These are phyloP conservation scores for Pogonus chalceus DNA, from an alignment of 1,140 invertebrate genomes.

Conservation along the genomic window DNA sequence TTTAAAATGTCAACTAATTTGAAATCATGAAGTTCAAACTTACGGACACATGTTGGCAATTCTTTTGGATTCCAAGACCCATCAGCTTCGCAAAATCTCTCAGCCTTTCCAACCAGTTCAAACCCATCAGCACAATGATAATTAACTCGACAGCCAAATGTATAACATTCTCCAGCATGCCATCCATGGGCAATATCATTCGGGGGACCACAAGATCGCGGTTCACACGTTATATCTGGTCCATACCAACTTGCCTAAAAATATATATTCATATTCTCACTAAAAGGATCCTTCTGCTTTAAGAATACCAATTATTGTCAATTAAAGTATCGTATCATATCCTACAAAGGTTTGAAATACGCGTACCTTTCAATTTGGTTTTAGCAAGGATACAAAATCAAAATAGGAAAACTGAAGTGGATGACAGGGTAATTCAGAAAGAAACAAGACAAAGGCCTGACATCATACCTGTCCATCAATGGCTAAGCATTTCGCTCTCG, in stretches of 20 bases:
- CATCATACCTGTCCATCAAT: constrained; percentile 67
- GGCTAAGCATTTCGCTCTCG: constrained; percentile 80
- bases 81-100: constrained; percentile 76
- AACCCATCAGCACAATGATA: constrained; percentile 90
- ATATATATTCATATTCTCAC: no score
- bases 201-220: constrained; percentile 75
- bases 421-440: no score
- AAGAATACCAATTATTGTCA: constrained; percentile 34
- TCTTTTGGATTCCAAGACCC: constrained; percentile 84
- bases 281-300: constrained; percentile 17
- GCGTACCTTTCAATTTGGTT: no score
- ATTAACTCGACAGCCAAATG: constrained; percentile 80
- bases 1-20: neutral
- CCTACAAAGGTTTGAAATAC: no score
- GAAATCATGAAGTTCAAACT: constrained; percentile 38
- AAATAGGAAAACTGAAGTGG: no score
- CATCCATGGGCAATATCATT: constrained; percentile 82
- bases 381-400: no score
- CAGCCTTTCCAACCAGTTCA: constrained; percentile 75
- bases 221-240: constrained; percentile 88
- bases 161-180: constrained; percentile 85
- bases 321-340: no score
- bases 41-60: constrained; percentile 78
- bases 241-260: constrained; percentile 62
- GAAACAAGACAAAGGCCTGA: no score